Conservation (phyloP, 2,797 vertebrate species). For the Micropoecilia bifurca region DNA sequence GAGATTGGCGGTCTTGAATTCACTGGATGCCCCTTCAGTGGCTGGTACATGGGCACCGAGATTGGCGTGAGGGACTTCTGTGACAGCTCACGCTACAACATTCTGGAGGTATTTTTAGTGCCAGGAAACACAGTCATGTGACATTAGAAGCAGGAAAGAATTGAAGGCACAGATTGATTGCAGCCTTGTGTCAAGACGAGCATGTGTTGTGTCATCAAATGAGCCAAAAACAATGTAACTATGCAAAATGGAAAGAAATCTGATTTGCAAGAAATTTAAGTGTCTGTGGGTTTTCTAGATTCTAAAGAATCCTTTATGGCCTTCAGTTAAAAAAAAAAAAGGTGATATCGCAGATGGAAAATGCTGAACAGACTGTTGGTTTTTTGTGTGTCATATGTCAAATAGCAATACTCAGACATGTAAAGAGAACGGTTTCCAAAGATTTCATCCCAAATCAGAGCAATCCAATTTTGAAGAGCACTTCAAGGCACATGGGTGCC, state of each 20-base stretch:
- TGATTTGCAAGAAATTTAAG: not conserved
- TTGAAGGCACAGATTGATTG: conserved; percentile 36
- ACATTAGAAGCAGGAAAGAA: not conserved
- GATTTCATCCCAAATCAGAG: conserved; percentile 10
- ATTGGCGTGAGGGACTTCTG: conserved; percentile 98
- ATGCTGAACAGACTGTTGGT: not conserved
- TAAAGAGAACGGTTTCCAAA: conserved; percentile 9
- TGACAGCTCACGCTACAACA: conserved; percentile 95
- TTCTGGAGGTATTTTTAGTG: conserved; percentile 88
- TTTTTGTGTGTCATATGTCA: conserved; percentile 3
- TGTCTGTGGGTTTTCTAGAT: conserved; percentile 6
- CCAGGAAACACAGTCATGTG: conserved; percentile 19
- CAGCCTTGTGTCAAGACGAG: conserved; percentile 32
- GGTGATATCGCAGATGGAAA: not conserved
- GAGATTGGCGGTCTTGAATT: conserved; percentile 97
- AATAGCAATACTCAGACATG: conserved; percentile 8
- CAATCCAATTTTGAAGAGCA: conserved; percentile 15
- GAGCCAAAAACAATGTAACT: conserved; percentile 31
- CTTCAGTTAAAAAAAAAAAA: not conserved
- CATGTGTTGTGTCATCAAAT: conserved; percentile 45
- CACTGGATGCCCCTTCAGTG: conserved; percentile 94
- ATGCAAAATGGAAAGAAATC: not conserved
- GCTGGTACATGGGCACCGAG: conserved; percentile 99
- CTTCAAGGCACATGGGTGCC: conserved; percentile 10
- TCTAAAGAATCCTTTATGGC: not conserved